Base-by-base conservation (phyloP, 2,797 vertebrate genomes). In the Ctenochaetus hawaiiensis region DNA sequence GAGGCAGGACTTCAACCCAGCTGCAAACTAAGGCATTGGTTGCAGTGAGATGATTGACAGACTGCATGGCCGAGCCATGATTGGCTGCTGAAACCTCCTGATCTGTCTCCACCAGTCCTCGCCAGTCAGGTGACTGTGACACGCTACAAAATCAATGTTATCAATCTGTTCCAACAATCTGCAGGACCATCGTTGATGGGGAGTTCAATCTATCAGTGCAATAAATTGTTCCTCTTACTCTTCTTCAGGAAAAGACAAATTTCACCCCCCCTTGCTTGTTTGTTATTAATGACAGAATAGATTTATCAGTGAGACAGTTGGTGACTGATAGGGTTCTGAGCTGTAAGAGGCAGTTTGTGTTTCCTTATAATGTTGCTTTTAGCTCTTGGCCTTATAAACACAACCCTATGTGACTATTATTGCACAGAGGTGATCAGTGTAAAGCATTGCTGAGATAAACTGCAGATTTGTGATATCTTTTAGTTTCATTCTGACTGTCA, bases 51-150 rank as follows among this genome's bases (percentile, higher is more conserved):
- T 81, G 91, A 91, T 67, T 88, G 87, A 86, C 85, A 83, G 77
- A 30, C 68, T 20, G 58, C 68, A 48, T 20, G 41, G 70, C 81
- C 12, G 59, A 45, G 57, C 75, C 17, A 64, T 18, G 76, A 93
- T 92, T 92, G 91, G 92, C 82, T 75, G 76, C 62, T 86, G 70
- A 91, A 94, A 94, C 91, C 93, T 94, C 90, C 93, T 94, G 93
- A 94, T 93, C 86, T 8, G 71, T 86, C 87, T 92, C 89, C 89
- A 91, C 92, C 92, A 92, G 84, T 93, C 88, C 69, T 72, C 54
- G 68, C 64, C 62, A 52, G 75, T 91, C 90, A 92, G 91, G 87
- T 91, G 92, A 90, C 81, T 74, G 71, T 85, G 83, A 92, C 88
- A 64, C 8, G 69, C 76, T 75, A 78, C 45, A 80, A 72, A 85